phyloP scores from a whole-genome alignment of 2,797 vertebrate species.

The Scyliorhinus canicula region DNA sequence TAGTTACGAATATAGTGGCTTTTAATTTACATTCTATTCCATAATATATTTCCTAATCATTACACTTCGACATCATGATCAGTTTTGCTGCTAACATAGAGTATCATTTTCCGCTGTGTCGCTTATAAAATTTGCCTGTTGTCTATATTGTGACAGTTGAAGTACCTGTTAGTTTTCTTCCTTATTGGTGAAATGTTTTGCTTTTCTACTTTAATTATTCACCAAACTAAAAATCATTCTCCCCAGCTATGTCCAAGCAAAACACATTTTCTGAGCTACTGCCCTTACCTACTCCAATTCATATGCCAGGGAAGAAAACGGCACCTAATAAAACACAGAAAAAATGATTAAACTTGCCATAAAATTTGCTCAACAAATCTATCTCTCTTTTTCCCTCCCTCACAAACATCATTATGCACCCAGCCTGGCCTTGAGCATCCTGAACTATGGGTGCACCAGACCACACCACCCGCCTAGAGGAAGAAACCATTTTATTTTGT shows the following conservation, averaged over 20 bases:
- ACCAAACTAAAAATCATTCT: not conserved
- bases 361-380: not conserved
- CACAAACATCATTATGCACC: not conserved
- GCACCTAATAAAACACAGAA: not conserved
- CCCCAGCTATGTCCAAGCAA: not conserved
- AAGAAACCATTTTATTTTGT: not conserved
- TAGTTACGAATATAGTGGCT: not conserved
- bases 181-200: not conserved
- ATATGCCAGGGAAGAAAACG: not conserved
- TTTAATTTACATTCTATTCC: not conserved
- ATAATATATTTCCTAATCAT: not conserved
- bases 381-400: not conserved
- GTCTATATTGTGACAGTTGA: not conserved
- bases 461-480: not conserved
- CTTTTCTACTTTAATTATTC: not conserved
- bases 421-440: not conserved
- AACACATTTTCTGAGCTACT: not conserved
- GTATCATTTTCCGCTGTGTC: not conserved
- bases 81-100: not conserved
- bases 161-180: not conserved
- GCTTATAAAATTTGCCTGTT: not conserved
- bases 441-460: not conserved
- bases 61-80: not conserved
- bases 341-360: not conserved
- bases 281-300: not conserved